These are phyloP conservation scores for Callionymus lyra DNA, from an alignment of 2,113 vertebrate species.

Conservation along the genomic window DNA sequence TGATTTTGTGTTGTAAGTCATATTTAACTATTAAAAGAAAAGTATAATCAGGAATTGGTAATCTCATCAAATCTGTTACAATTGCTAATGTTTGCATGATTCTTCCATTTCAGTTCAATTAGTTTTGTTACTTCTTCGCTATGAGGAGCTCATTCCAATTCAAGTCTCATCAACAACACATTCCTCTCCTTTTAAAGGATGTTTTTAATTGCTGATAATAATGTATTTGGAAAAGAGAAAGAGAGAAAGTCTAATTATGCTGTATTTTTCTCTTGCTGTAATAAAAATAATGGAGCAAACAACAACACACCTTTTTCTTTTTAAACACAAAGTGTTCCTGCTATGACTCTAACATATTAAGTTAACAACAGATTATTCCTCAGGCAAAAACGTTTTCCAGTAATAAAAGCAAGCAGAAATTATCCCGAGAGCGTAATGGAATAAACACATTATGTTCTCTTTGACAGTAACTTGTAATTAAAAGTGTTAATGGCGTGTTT, in stretches of 20 bases:
- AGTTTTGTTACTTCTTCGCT: too few relatives aligned
- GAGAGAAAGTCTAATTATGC: too few relatives aligned
- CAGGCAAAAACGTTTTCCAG: conserved; percentile 21
- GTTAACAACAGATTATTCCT: conserved; percentile 20
- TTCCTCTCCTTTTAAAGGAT: too few relatives aligned
- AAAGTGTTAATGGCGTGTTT: conserved; percentile 6
- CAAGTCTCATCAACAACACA: too few relatives aligned
- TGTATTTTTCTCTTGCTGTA: not conserved
- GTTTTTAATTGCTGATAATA: not conserved
- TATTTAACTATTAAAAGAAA: too few relatives aligned
- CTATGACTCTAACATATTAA: conserved; percentile 32
- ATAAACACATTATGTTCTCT: conserved; percentile 10
- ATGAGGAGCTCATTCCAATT: not conserved
- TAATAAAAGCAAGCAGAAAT: conserved; percentile 27
- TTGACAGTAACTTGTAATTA: conserved; percentile 17
- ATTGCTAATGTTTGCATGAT: too few relatives aligned
- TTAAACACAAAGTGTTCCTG: not conserved
- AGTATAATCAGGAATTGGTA: too few relatives aligned
- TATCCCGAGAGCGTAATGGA: conserved; percentile 16
- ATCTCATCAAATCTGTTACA: too few relatives aligned
- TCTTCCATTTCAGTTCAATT: too few relatives aligned
- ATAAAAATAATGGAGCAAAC: not conserved
- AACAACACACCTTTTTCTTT: not conserved
- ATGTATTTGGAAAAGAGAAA: not conserved
- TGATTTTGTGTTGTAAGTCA: too few relatives aligned